phyloP scores from a whole-genome alignment of 2,797 vertebrate species.

The Fringilla coelebs region DNA sequence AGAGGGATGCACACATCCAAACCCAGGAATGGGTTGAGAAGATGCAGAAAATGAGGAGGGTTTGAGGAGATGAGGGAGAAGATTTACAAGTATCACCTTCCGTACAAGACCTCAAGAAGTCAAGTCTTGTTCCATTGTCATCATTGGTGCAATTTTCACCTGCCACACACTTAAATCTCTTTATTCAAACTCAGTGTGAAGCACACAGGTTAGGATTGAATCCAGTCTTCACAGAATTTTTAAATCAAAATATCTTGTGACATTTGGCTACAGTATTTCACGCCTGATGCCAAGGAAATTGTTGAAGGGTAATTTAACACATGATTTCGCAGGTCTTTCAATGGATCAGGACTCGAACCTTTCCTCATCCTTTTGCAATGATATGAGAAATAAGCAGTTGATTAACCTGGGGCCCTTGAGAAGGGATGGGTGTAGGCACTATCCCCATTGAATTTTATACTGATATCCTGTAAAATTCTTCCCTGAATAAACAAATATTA shows the following conservation, averaged over 20 bases:
- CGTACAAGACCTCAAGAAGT: neutral
- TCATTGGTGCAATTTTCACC: neutral
- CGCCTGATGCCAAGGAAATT: neutral
- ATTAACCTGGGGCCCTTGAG: neutral
- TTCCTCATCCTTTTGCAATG: neutral
- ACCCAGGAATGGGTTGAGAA: neutral
- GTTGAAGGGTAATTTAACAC: neutral
- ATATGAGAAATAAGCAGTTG: neutral
- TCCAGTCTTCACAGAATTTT: neutral
- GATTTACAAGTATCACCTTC: neutral
- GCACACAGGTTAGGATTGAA: neutral
- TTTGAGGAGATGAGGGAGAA: neutral
- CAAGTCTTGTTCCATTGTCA: neutral
- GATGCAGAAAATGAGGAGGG: neutral
- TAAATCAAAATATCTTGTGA: constrained; percentile 2
- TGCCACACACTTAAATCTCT: neutral
- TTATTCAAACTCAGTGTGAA: neutral
- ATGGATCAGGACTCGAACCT: neutral
- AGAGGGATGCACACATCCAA: neutral
- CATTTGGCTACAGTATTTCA: neutral
- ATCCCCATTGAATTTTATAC: neutral
- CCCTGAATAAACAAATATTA: neutral
- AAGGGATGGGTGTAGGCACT: neutral
- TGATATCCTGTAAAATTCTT: neutral
- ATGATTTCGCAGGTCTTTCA: neutral